phyloP scores from a whole-genome alignment of 2,888 invertebrate genomes.

The Brachyptera putata region DNA sequence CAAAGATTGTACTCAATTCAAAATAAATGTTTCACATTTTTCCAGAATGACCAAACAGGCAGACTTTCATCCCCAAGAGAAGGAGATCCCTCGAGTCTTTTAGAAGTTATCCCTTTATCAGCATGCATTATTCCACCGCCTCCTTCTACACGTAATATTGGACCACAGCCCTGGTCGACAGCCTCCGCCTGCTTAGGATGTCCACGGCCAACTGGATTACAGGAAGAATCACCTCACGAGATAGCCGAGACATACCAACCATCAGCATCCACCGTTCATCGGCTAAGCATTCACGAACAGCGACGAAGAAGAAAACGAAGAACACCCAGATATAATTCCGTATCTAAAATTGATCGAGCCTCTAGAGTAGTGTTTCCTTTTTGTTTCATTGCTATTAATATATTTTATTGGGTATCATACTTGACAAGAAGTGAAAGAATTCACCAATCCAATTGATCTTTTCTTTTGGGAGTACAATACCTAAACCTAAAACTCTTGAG shows the following conservation, averaged over 20 bases:
- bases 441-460: too few relatives aligned
- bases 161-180: not conserved
- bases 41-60: too few relatives aligned
- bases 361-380: conserved; percentile 72
- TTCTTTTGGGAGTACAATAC: too few relatives aligned
- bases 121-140: conserved; percentile 51
- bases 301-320: conserved; percentile 42
- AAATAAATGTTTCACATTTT: not conserved
- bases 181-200: not conserved
- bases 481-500: too few relatives aligned
- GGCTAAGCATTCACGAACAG: conserved; percentile 31
- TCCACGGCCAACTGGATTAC: not conserved
- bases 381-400: conserved; percentile 68
- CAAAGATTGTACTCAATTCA: not conserved
- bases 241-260: not conserved
- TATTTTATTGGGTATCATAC: conserved; percentile 76
- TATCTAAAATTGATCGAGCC: conserved; percentile 73
- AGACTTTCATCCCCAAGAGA: too few relatives aligned
- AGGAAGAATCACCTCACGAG: not conserved
- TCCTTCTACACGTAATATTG: conserved; percentile 43
- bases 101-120: conserved; percentile 62
- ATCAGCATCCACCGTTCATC: conserved; percentile 14
- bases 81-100: too few relatives aligned
- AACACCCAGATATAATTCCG: conserved; percentile 68
- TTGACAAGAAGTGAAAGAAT: conserved; percentile 58